A percentile compares a stretch with the other conserved stretches of the same genome.
Evolutionary conservation across 1,140 invertebrate genomes (phyloP).

Genomic region (Drosophila tsacasi): DNA sequence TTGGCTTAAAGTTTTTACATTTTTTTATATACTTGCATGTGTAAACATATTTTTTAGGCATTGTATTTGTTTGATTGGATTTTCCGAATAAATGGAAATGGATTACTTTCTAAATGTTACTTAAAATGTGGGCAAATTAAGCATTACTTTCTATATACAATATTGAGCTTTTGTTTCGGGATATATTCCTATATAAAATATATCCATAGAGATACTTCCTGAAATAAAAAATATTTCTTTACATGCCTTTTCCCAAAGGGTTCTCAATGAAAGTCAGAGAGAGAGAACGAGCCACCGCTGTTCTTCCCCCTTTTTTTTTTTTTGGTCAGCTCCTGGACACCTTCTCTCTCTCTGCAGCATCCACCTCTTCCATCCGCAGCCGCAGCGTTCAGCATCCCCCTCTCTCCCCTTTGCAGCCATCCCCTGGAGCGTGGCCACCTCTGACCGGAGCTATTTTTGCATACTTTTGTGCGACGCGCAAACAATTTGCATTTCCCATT

Average conservation of each 20-base stretch:
- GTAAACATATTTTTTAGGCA: not conserved
- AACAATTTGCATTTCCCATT: constrained; percentile 79
- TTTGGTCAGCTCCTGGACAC: constrained; percentile 3
- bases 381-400: not conserved
- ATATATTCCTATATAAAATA: too few relatives aligned
- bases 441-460: constrained; percentile 58
- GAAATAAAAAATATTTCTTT: not conserved
- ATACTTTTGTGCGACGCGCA: constrained; percentile 68
- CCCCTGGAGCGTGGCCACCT: constrained; percentile 18
- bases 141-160: not conserved
- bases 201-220: not conserved
- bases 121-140: too few relatives aligned
- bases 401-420: not conserved
- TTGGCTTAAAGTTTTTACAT: not conserved
- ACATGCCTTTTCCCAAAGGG: not conserved
- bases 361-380: too few relatives aligned
- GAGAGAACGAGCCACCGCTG: too few relatives aligned
- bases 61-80: not conserved
- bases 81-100: not conserved
- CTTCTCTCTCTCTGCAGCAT: not conserved
- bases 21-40: not conserved
- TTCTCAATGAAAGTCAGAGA: not conserved
- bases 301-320: not conserved
- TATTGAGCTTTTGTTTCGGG: too few relatives aligned
- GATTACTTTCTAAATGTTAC: not conserved